Evolutionary conservation across 2,888 invertebrate genomes (phyloP), one percentile per base, ranked within the genome.

Genomic region (Galeruca laticollis): DNA sequence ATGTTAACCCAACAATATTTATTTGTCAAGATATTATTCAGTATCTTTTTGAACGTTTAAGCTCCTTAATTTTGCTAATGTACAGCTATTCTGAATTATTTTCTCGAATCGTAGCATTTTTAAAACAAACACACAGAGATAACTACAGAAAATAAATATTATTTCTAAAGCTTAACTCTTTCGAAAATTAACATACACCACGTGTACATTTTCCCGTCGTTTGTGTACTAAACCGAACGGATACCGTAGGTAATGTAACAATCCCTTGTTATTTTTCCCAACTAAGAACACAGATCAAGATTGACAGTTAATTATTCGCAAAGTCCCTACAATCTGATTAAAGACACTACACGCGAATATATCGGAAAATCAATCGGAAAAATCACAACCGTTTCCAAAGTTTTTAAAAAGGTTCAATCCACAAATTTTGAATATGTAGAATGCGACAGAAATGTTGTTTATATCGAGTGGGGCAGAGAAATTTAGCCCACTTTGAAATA

Each of bases 231-330:
- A 59, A 59, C 10, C 51, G 13, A 59, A 66, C 59, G 59, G 69
- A 71, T 64, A 62, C 61, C 61, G 63, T 68, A 57, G 56, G 68
- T 68, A 65, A 68, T 65, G 35, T 21, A 69, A 60, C 66, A 60
- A 69, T 63, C 77, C 77, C 81, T 81, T 80, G 80, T 81, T 81
- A 81, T 80, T 79, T 76, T 75, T 74, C 76, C 79, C 61, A 76
- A 77, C 76, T 79, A 78, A 71, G 70, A 75, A 70, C 72, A 73
- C 76, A 77, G 78, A 80, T 79, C 77, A 75, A 78, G 79, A 78
- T 76, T 79, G 82, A 81, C 82, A 77, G 77, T 77, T 77, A 81
- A 81, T 80, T 82, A 78, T 77, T 79, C 76, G 78, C 70, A 63
- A 72, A 79, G 78, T 80, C 78, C 66, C 60, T 65, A 70, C 71